A percentile compares a stretch with the other conserved stretches of the same genome.
phyloP scores from a whole-genome alignment of 2,113 vertebrate genomes.

The Tetrao urogallus region DNA sequence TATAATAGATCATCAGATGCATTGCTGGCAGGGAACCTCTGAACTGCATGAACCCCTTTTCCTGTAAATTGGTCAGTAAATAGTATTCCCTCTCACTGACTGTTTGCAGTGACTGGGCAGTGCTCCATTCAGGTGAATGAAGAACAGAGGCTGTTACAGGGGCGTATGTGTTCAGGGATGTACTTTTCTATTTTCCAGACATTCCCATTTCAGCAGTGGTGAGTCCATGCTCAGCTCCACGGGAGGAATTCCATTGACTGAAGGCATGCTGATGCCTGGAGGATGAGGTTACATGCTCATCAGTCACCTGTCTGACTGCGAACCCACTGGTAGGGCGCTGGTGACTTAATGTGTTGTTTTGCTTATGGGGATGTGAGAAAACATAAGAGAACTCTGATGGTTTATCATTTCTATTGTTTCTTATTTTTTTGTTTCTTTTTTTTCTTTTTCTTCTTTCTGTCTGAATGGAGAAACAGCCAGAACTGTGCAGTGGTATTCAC shows the following conservation, averaged over 20 bases:
- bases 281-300: conserved; percentile 1
- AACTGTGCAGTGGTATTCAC: background rate
- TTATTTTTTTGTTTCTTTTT: background rate
- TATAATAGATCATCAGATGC: background rate
- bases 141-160: background rate
- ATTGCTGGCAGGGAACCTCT: background rate
- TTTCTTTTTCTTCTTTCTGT: background rate
- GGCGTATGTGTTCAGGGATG: background rate
- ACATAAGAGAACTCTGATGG: background rate
- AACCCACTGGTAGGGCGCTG: background rate
- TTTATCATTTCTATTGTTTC: background rate
- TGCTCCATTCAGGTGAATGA: conserved; percentile 15
- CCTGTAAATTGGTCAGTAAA: conserved; percentile 9
- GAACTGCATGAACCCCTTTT: conserved; percentile 23
- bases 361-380: background rate
- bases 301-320: background rate
- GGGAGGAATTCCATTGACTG: background rate
- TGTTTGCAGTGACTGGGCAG: background rate
- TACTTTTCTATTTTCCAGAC: conserved; percentile 31
- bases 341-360: background rate
- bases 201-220: background rate
- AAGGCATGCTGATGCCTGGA: background rate
- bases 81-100: background rate
- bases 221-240: background rate
- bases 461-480: background rate